These are phyloP conservation scores for Poecilia gillii DNA, from an alignment of 2,797 vertebrate genomes.

Conservation along the genomic window DNA sequence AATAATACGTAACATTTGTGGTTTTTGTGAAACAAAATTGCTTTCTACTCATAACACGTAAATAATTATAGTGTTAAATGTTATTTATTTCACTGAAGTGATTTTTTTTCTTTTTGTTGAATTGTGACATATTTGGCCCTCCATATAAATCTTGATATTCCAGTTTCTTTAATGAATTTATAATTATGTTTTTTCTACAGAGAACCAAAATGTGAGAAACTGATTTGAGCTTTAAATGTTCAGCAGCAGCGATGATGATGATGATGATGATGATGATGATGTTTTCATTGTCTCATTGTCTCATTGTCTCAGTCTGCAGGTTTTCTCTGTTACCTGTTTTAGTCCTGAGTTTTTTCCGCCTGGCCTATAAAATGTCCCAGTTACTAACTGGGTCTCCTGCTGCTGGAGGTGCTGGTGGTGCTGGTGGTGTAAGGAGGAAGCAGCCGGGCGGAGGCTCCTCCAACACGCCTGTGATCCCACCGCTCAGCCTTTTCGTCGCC, in stretches of 20 bases:
- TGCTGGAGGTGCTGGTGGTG: slow-evolving; percentile 22
- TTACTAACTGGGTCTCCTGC: slow-evolving; percentile 70
- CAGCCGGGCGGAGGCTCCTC: slow-evolving; percentile 21
- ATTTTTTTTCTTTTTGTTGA: neutral
- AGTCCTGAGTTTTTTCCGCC: slow-evolving; percentile 43
- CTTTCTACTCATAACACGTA: neutral
- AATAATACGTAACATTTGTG: neutral
- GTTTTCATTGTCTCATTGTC: no score
- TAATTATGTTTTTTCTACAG: neutral
- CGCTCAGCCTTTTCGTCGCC: slow-evolving; percentile 8
- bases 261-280: no score
- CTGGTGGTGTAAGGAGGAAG: slow-evolving; percentile 12
- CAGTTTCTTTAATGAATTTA: neutral
- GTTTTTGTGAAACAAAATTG: neutral
- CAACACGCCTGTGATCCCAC: neutral
- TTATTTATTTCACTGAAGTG: neutral
- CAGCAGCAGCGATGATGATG: neutral
- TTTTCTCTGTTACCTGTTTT: slow-evolving; percentile 50
- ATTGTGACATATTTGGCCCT: neutral
- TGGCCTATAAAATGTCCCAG: slow-evolving; percentile 75
- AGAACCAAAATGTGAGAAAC: neutral
- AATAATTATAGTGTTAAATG: neutral
- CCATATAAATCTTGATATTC: neutral
- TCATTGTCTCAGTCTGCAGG: slow-evolving; percentile 31
- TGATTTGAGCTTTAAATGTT: neutral